Evolutionary conservation across 2,888 invertebrate genomes (phyloP), one percentile per base, ranked within the genome.

Genomic region (Lycaena phlaeas): DNA sequence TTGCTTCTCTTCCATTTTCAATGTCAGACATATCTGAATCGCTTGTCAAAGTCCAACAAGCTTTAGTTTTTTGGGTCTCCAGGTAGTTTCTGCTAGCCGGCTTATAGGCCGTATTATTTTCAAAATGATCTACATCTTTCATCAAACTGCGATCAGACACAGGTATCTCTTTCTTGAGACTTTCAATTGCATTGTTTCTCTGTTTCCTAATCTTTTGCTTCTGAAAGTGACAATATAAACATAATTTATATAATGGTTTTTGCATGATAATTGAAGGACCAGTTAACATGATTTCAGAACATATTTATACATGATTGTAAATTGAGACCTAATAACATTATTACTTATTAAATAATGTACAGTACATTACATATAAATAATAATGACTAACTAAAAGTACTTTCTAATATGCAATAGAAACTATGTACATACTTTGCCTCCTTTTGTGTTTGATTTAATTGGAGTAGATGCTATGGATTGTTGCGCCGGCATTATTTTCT

Each of bases 21-120:
- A 86, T 70, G 63, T 90, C 90, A 0, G 90, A 90, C 66, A 87
- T 85, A 59, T 91, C 91, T 0, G 90, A 90, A 55, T 91, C 91
- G 52, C 90, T 90, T 0, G 89, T 89, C 52, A 85, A 57, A 0
- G 76, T 54, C 73, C 72, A 77, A 30, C 52, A 55, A 14, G 64
- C 64, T 39, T 65, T 73, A 6, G 56, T 55, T 41, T 59, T 70
- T 37, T 61, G 64, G 1, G 70, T 62, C 41, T 78, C 79, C 27
- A 79, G 59, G 42, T 68, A 81, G 41, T 73, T 70, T 14, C 57
- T 54, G 41, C 68, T 75, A 1, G 68, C 76, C 1, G 85, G 81
- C 44, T 67, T 75, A 43, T 85, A 85, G 0, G 70, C 67, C 1
- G 70, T 64, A 45, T 58, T 69, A 43, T 70, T 76, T 39, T 76